These are phyloP conservation scores for Pseudolaguvia tuberculata DNA, from an alignment of 2,113 vertebrate species.

Conservation along the genomic window DNA sequence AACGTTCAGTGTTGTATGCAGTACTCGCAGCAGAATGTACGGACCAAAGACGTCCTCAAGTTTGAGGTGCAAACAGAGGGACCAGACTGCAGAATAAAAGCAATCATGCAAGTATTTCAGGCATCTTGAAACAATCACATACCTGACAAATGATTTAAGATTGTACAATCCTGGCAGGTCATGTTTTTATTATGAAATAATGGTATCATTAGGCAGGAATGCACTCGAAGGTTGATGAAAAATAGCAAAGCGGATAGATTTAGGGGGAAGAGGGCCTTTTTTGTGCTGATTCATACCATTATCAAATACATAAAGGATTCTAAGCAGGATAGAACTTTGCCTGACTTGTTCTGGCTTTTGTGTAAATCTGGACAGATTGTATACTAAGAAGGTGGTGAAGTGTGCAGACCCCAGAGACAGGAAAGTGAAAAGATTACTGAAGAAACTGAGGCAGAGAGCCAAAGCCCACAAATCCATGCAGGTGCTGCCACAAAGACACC, in stretches of 20 bases:
- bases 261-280: neutral
- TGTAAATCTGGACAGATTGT: constrained; percentile 61
- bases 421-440: constrained; percentile 72
- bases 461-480: constrained; percentile 65
- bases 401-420: constrained; percentile 72
- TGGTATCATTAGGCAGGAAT: constrained; percentile 56
- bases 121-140: constrained; percentile 62
- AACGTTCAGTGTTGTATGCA: constrained; percentile 76
- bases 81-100: constrained; percentile 77
- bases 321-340: neutral
- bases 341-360: constrained; percentile 38
- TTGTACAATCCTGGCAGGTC: constrained; percentile 65
- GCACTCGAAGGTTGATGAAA: constrained; percentile 21
- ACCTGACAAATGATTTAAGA: constrained; percentile 63
- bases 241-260: constrained; percentile 28
- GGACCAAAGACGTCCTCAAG: constrained; percentile 73
- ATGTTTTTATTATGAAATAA: constrained; percentile 61
- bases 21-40: constrained; percentile 74
- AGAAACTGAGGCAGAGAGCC: constrained; percentile 66
- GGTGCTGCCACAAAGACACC: constrained; percentile 65
- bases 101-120: constrained; percentile 77
- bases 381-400: constrained; percentile 75
- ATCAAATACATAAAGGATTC: neutral
- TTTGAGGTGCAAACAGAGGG: constrained; percentile 76
- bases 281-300: constrained; percentile 11